Evolutionary conservation across 1,140 invertebrate genomes (phyloP).

Genomic region (Rhopalosiphum maidis): DNA sequence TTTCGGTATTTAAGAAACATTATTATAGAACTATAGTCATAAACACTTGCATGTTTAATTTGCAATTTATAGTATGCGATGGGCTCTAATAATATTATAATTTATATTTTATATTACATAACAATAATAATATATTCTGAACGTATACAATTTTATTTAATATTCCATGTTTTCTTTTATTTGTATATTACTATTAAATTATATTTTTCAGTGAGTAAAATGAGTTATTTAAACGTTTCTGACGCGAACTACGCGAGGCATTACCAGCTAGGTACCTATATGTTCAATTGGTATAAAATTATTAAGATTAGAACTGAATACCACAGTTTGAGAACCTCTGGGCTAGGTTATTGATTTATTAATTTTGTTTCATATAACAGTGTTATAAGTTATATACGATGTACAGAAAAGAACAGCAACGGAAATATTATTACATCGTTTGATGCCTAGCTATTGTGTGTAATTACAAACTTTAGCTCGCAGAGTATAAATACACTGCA

Average conservation of each 20-base stretch:
- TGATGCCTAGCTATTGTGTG: neutral
- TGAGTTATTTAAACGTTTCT: neutral
- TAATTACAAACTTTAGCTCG: neutral
- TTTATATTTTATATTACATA: no score
- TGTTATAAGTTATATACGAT: neutral
- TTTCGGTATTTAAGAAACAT: no score
- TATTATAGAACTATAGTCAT: no score
- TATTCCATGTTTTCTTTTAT: no score
- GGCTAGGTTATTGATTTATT: neutral
- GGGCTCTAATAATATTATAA: no score
- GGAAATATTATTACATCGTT: neutral
- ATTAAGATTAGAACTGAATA: neutral
- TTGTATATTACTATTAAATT: no score
- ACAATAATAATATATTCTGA: no score
- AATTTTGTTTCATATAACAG: neutral
- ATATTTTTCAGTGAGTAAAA: neutral
- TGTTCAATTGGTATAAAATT: neutral
- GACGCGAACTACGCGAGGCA: neutral
- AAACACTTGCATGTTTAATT: no score
- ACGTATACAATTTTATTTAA: no score
- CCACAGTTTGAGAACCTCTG: neutral
- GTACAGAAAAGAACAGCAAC: neutral
- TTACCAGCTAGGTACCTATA: neutral
- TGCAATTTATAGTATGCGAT: no score
- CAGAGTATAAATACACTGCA: neutral